phyloP scores from a whole-genome alignment of 2,888 invertebrate genomes.

The Leucania comma region DNA sequence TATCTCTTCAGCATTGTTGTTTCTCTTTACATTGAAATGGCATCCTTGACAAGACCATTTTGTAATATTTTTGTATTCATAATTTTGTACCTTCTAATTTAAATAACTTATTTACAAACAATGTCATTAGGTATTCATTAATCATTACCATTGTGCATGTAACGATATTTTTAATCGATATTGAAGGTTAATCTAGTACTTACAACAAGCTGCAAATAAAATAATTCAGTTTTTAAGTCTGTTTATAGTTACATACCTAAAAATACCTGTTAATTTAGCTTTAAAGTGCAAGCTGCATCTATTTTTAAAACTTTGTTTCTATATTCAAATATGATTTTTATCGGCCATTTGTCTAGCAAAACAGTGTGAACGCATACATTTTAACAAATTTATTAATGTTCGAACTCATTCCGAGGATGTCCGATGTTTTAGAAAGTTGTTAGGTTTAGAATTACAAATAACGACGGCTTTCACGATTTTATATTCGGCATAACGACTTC shows the following conservation, averaged over 20 bases:
- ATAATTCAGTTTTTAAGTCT: not conserved
- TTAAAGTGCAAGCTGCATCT: not conserved
- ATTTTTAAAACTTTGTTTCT: conserved; percentile 16
- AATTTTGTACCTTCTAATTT: conserved; percentile 12
- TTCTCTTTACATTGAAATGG: not conserved
- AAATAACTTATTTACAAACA: conserved; percentile 25
- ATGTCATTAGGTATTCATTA: conserved; percentile 5
- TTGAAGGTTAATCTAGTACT: conserved; percentile 11
- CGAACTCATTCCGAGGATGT: conserved; percentile 57
- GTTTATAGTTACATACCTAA: not conserved
- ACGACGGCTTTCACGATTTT: conserved; percentile 61
- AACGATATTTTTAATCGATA: not conserved
- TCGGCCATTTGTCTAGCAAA: conserved; percentile 22
- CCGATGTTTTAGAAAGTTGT: conserved; percentile 72
- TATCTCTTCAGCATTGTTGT: not conserved
- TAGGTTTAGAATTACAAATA: conserved; percentile 59
- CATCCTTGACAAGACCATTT: not conserved
- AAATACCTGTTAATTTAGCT: not conserved
- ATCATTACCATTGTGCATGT: conserved; percentile 2
- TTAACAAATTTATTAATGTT: conserved; percentile 56
- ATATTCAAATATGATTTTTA: conserved; percentile 31
- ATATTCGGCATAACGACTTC: conserved; percentile 53
- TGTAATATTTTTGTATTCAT: conserved; percentile 6
- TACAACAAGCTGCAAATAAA: not conserved
- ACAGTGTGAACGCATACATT: conserved; percentile 32